These are phyloP conservation scores for Psococerastis gibbosa DNA, from an alignment of 2,888 invertebrate species.

Conservation along the genomic window DNA sequence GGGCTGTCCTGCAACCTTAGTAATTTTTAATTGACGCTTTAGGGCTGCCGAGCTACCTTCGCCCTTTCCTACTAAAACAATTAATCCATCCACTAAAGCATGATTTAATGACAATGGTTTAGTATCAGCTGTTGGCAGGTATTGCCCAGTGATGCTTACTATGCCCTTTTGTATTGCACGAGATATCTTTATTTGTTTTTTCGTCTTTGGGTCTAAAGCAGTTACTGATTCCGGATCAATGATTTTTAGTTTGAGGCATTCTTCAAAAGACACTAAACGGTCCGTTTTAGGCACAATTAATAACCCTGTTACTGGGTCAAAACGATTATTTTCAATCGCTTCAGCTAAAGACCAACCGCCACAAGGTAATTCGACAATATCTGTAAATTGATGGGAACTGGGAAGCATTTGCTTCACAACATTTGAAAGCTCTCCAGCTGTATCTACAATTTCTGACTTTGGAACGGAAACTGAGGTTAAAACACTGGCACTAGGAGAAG, in stretches of 20 bases:
- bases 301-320: slow-evolving; percentile 65
- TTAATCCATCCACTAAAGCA: slow-evolving; percentile 44
- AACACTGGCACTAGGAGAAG: too few species aligned
- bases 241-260: slow-evolving; percentile 68
- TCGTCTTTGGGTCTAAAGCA: slow-evolving; percentile 57
- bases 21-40: neutral
- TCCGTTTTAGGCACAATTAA: slow-evolving; percentile 78
- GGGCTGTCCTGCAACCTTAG: slow-evolving; percentile 13
- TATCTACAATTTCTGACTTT: too few species aligned
- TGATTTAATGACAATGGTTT: slow-evolving; percentile 48
- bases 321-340: slow-evolving; percentile 62
- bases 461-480: too few species aligned
- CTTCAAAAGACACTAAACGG: slow-evolving; percentile 62
- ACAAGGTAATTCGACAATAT: too few species aligned
- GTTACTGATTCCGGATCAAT: slow-evolving; percentile 67
- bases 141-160: slow-evolving; percentile 60
- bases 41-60: slow-evolving; percentile 23
- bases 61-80: slow-evolving; percentile 36
- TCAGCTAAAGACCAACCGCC: slow-evolving; percentile 69
- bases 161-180: slow-evolving; percentile 62
- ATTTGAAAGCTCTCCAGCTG: too few species aligned
- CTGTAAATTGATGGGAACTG: too few species aligned
- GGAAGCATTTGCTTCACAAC: too few species aligned
- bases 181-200: slow-evolving; percentile 43
- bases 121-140: slow-evolving; percentile 29